A percentile compares a stretch with the other conserved stretches of the same genome.
Evolutionary conservation across 2,113 vertebrate species (phyloP).

Genomic region (Excalfactoria chinensis): DNA sequence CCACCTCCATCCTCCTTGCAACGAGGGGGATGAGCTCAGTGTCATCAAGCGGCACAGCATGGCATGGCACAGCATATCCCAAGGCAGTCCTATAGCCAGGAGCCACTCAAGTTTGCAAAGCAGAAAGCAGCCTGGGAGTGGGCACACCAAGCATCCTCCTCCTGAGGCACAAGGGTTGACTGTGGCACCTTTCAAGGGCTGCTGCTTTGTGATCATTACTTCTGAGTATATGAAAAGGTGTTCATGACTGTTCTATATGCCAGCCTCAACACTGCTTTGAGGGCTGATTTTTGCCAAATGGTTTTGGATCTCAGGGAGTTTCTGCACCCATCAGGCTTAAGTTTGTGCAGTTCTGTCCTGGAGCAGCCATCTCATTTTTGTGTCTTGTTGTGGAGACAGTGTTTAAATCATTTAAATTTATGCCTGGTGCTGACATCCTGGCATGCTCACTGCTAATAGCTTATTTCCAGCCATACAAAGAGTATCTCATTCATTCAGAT

Average conservation of each 20-base stretch:
- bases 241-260: background rate
- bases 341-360: background rate
- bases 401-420: slow-evolving; percentile 16
- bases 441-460: background rate
- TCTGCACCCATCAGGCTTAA: background rate
- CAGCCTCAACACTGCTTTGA: background rate
- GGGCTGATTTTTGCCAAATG: background rate
- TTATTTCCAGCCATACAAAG: slow-evolving; percentile 27
- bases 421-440: slow-evolving; percentile 8
- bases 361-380: background rate
- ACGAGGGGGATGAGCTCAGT: background rate
- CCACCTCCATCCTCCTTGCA: background rate
- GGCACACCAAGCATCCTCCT: rapidly evolving
- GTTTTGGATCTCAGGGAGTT: background rate
- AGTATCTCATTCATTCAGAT: slow-evolving; percentile 39
- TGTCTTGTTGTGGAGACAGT: background rate
- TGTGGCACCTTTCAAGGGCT: background rate
- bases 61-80: background rate
- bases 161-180: background rate
- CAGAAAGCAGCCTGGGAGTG: background rate
- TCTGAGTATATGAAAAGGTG: background rate
- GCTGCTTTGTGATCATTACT: background rate
- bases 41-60: background rate
- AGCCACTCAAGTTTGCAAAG: background rate
- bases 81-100: background rate